Base-by-base conservation (phyloP, 2,113 vertebrate genomes). In the Orientallactaga bullata region DNA sequence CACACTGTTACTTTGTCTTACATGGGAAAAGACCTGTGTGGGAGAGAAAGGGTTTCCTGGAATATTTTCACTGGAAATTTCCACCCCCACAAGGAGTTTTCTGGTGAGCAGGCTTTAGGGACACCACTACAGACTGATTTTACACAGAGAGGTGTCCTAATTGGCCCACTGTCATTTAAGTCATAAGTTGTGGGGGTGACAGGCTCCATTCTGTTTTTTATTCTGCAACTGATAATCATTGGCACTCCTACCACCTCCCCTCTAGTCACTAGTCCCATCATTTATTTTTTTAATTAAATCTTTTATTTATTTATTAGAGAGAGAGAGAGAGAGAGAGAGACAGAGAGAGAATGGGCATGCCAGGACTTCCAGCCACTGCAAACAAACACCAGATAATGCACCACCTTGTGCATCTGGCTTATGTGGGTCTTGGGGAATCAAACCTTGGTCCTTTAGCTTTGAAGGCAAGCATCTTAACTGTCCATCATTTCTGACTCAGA, bases 171-270 rank as follows among this genome's bases (percentile, higher is more conserved):
- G 37, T 32, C 30, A n/a, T 61, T n/a, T 28, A 76, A 23, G 11
- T 15, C 32, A 58, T 68, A 26, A 32, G 30, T 23, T 17, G 39
- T 76, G 73, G 42, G n/a, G 20, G n/a, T 39, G 61, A 51, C 12
- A 3, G 35, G 7, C 42, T 73, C 66, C 3, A 7, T 21, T 39
- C 51, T 30, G 24, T 9, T 20, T 58, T 37, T 68, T 81, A 18
- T 42, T 51, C 28, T 82, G 20, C 71, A 72, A 39, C 47, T 79
- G 17, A 42, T 6, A 77, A 39, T 61, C 17, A 5, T 10, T 10
- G 5, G 13, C 3, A 2, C 28, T 32, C 30, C 35, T 6, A 5
- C 77, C 4, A 0, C 32, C 8, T 11, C 30, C 18, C 37, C 3
- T 77, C 13, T 13, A 68, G 39, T 61, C 23, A 55, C 23, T 12